Base-by-base conservation (phyloP, 2,888 invertebrate species). In the Micropterix aruncella region DNA sequence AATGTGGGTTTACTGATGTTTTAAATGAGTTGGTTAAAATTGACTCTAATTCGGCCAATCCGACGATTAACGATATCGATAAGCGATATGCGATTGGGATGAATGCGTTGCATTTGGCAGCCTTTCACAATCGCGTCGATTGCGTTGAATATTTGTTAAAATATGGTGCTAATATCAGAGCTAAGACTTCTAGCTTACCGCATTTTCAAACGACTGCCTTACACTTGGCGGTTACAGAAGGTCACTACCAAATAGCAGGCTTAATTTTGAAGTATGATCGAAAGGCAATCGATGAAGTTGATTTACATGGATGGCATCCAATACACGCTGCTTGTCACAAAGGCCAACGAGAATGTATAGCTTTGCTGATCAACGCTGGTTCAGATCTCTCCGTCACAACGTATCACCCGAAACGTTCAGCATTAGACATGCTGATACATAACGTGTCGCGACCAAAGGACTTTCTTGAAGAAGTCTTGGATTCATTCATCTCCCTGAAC, bases 271-370 rank as follows among this genome's bases (percentile, higher is more conserved):
- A 55, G 36, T 60, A 59, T 47, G 69, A 73, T 46, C 63, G 57
- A 45, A 65, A 62, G 1, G 62, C 66, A 2, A 60, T 69, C 17
- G 61, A 66, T 40, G 69, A 68, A 55, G 66, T 67, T 0, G 65
- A 67, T 43, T 60, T 59, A 44, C 58, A 56, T 50, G 59, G 59
- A 2, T 63, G 64, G 62, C 61, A 60, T 48, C 63, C 73, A 12
- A 55, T 72, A 19, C 71, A 73, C 42, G 55, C 66, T 2, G 71
- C 72, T 2, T 73, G 75, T 39, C 66, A 70, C 45, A 67, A 74
- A 49, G 76, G 78, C 1, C 75, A 77, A 49, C 68, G 74, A 52
- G 74, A 77, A 47, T 72, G 77, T 41, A 72, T 78, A 40, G 54
- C 53, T 0, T 45, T 66, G 4, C 53, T 71, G 16, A 53, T 70